Base-by-base conservation (phyloP, 2,888 invertebrate species). In the Lycaena phlaeas region DNA sequence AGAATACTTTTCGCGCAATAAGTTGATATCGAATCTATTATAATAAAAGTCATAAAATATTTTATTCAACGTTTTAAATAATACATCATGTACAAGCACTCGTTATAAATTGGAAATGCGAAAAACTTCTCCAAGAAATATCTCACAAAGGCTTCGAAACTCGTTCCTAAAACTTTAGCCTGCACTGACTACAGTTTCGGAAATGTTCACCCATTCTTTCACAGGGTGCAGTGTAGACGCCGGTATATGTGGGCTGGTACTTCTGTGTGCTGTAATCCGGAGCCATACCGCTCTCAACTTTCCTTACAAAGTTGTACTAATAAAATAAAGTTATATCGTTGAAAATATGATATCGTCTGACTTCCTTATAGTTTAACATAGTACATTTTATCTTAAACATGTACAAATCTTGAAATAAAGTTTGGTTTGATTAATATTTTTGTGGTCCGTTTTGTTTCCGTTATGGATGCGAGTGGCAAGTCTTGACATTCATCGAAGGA, bases 51-150 rank as follows among this genome's bases (percentile, higher is more conserved):
- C 22, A 22, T 6, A 22, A 22, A 22, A 22, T 6, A 9, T 22
- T 22, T 22, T 22, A 22, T 5, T 22, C 9, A 22, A 22, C n/a
- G n/a, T n/a, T n/a, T n/a, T n/a, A n/a, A n/a, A n/a, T n/a, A n/a
- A n/a, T n/a, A n/a, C n/a, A n/a, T 5, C 9, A 22, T 5, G 6
- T 6, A 34, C 17, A 34, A 22, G 18, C 12, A 18, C 18, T 6
- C 17, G 34, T 12, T 22, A 34, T 11, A 34, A 18, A 22, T 34
- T 34, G 10, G 34, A 34, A 34, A 34, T 34, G 34, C 15, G 31
- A 34, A 34, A 22, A 34, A 34, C 34, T 34, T 31, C 12, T 11
- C 11, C 11, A 34, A 34, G 34, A 34, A 34, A 34, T 34, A 34
- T 34, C 18, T 34, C 22, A 22, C 34, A 34, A 34, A 34, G 34